phyloP scores from a whole-genome alignment of 53 echinoderm and acorn worm genomes.

The Echinarachnius parma region DNA sequence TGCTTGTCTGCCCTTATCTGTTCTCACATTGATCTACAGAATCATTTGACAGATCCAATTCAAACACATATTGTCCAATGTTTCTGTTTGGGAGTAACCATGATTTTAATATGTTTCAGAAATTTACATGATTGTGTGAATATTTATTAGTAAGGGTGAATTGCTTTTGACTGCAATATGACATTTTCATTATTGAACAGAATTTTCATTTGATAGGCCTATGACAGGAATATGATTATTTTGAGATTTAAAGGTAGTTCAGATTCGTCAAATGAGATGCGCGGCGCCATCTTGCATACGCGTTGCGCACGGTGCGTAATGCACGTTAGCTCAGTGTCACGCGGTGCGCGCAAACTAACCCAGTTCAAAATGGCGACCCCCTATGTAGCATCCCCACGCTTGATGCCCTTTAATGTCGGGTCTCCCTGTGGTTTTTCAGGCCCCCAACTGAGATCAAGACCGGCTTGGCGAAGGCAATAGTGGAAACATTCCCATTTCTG shows the following conservation, averaged over 20 bases:
- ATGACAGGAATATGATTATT: slow-evolving; percentile 19
- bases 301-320: too few species aligned
- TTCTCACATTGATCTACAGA: slow-evolving; percentile 21
- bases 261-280: too few species aligned
- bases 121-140: slow-evolving; percentile 27
- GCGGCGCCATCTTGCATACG: too few species aligned
- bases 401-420: too few species aligned
- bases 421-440: slow-evolving; percentile 32
- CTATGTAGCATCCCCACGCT: too few species aligned
- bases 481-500: slow-evolving; percentile 46
- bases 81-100: slow-evolving; percentile 30
- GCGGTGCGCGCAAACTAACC: too few species aligned
- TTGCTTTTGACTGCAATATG: slow-evolving; percentile 36
- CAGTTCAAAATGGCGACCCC: too few species aligned
- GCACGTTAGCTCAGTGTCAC: too few species aligned
- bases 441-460: slow-evolving; percentile 45
- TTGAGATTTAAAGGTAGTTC: too few species aligned
- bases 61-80: slow-evolving; percentile 26
- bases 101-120: slow-evolving; percentile 33
- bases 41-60: slow-evolving; percentile 33
- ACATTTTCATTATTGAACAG: slow-evolving; percentile 27
- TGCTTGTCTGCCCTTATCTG: slow-evolving; percentile 28
- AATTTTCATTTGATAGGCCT: slow-evolving; percentile 34
- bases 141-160: slow-evolving; percentile 8
- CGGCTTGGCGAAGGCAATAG: slow-evolving; percentile 40